phyloP scores from a whole-genome alignment of 2,888 invertebrate species.

The Crepidodera aurea region DNA sequence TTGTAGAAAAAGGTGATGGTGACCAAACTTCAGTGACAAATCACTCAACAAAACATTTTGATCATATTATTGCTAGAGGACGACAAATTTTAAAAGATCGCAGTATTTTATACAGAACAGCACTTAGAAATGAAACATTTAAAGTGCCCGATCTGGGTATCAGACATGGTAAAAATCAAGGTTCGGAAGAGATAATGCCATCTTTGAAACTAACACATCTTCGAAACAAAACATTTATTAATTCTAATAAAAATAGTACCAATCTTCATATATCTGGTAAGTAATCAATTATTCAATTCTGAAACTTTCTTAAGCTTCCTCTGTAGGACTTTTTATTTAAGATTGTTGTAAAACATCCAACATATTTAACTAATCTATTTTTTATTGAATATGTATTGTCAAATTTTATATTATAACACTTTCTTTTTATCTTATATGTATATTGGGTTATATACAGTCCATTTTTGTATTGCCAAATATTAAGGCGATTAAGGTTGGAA shows the following conservation, averaged over 20 bases:
- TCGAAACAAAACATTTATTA: conserved; percentile 39
- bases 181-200: conserved; percentile 24
- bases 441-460: too few species aligned
- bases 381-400: too few species aligned
- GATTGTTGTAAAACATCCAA: too few species aligned
- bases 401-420: too few species aligned
- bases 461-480: too few species aligned
- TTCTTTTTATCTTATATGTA: too few species aligned
- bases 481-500: too few species aligned
- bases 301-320: too few species aligned
- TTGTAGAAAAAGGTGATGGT: not conserved
- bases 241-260: conserved; percentile 31
- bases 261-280: conserved; percentile 47
- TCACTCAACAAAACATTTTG: conserved; percentile 31
- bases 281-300: too few species aligned
- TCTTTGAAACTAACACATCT: conserved; percentile 40
- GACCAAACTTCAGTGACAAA: not conserved
- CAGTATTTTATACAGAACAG: conserved; percentile 53
- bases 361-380: too few species aligned
- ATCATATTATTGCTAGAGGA: conserved; percentile 50
- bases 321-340: too few species aligned
- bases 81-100: conserved; percentile 54
- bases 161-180: not conserved
- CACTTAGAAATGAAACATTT: conserved; percentile 38
- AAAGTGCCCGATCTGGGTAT: not conserved